A percentile compares a stretch with the other conserved stretches of the same genome.
Conservation (phyloP, 2,888 invertebrate genomes). For the Folsomia candida region DNA sequence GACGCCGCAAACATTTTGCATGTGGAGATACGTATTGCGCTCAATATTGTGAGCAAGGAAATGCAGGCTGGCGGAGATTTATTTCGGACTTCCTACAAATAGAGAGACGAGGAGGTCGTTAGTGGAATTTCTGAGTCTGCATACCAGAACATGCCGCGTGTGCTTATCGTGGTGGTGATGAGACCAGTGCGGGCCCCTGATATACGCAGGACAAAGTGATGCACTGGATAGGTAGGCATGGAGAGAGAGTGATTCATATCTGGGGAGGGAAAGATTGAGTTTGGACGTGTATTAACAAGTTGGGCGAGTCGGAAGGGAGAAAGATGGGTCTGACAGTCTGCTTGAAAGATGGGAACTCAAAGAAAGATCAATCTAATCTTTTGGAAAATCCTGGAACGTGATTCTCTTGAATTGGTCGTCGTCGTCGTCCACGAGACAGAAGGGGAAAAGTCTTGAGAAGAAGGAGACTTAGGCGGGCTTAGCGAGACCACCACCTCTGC, state of each 20-base stretch:
- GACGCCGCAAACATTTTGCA: too few relatives aligned
- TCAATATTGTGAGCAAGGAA: background rate
- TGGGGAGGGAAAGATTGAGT: background rate
- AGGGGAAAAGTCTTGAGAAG: background rate
- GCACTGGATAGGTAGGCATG: background rate
- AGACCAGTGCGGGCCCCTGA: too few relatives aligned
- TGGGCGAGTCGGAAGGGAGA: background rate
- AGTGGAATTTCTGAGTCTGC: background rate
- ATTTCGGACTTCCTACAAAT: background rate
- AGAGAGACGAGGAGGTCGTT: background rate
- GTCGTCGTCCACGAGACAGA: background rate
- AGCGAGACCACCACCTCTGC: background rate
- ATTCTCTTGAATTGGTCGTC: slow-evolving; percentile 30
- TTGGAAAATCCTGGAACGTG: slow-evolving; percentile 44
- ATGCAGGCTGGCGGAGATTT: background rate
- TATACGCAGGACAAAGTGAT: too few relatives aligned
- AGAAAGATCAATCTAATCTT: slow-evolving; percentile 45
- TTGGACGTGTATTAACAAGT: background rate
- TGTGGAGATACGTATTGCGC: too few relatives aligned
- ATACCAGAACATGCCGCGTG: too few relatives aligned
- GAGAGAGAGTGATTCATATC: background rate
- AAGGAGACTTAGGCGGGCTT: background rate
- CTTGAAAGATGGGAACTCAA: slow-evolving; percentile 20
- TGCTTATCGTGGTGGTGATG: too few relatives aligned
- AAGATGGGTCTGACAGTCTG: slow-evolving; percentile 13